A percentile compares a stretch with the other conserved stretches of the same genome.
phyloP scores from a whole-genome alignment of 2,888 invertebrate genomes.

The Dilophus febrilis region DNA sequence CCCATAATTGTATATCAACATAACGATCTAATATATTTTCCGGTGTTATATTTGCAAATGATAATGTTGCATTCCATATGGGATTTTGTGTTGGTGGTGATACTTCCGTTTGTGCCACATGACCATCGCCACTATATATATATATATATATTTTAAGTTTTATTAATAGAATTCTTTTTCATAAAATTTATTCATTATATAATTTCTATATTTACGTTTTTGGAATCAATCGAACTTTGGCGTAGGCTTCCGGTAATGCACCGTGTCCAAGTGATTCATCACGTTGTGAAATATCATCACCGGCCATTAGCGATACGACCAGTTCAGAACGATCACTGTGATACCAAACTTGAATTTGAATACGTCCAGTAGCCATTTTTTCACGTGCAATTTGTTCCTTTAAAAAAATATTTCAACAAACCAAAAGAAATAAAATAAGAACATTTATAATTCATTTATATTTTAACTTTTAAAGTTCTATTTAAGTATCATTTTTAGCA shows the following conservation, averaged over 20 bases:
- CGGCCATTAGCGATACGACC: slow-evolving; percentile 70
- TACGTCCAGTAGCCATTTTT: slow-evolving; percentile 57
- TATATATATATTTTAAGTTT: too few species aligned
- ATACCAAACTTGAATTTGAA: slow-evolving; percentile 81
- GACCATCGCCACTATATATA: slow-evolving; percentile 47
- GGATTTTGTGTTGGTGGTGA: slow-evolving; percentile 77
- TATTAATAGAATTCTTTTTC: too few species aligned
- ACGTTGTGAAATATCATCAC: slow-evolving; percentile 62
- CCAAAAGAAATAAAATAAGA: not conserved
- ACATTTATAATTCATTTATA: not conserved
- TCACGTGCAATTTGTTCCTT: slow-evolving; percentile 59
- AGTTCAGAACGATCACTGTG: slow-evolving; percentile 67
- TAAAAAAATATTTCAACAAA: slow-evolving; percentile 13
- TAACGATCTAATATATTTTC: slow-evolving; percentile 64
- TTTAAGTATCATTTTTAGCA: not conserved
- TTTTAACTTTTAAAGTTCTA: not conserved
- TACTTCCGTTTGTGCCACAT: slow-evolving; percentile 65
- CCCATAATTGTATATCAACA: slow-evolving; percentile 79
- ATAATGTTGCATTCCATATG: slow-evolving; percentile 82
- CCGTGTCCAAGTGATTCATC: slow-evolving; percentile 66
- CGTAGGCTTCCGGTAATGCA: slow-evolving; percentile 65
- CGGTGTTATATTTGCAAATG: slow-evolving; percentile 61
- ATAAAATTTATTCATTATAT: too few species aligned
- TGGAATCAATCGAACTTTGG: slow-evolving; percentile 62
- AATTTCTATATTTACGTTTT: slow-evolving; percentile 53